Evolutionary conservation across 2,888 invertebrate species (phyloP), one percentile per base, ranked within the genome.

Genomic region (Drosophila affinis): DNA sequence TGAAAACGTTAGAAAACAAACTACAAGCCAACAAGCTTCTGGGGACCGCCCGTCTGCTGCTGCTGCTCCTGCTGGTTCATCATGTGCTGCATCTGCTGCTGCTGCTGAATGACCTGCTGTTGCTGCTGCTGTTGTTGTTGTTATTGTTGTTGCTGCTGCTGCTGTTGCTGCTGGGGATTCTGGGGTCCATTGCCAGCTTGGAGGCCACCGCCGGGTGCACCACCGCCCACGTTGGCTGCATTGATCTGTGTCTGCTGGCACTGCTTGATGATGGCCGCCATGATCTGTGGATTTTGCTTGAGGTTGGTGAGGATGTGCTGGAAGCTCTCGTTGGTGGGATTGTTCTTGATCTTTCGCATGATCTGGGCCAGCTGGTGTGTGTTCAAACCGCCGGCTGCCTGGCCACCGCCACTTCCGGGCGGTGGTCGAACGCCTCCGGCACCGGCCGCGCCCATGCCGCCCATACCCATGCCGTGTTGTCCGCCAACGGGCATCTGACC

Each of bases 261-360:
- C 92, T 97, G 97, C 90, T 98, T 97, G 78, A 98, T 96, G 91
- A 98, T 98, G 61, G 98, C 97, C 62, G 98, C 97, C 97, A 98
- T 98, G 53, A 99, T 94, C 86, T 97, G 97, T 46, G 98, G 98
- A 93, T 98, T 98, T 77, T 96, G 96, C 92, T 98, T 98, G 76
- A 98, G 94, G 89, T 98, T 97, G 89, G 96, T 95, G 74, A 98
- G 93, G 72, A 97, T 95, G 92, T 97, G 96, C 90, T 96, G 96
- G 90, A 98, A 98, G 91, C 98, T 98, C 90, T 98, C 97, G 77
- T 96, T 96, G 55, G 97, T 96, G 83, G 96, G 96, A 59, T 98
- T 98, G 83, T 97, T 97, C 84, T 97, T 95, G 59, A 99, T 94
- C 70, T 98, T 98, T 87, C 96, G 95, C 95, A 98, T 96, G 24